Evolutionary conservation across 2,888 invertebrate species (phyloP).

Genomic region (Oscheius myriophilus): DNA sequence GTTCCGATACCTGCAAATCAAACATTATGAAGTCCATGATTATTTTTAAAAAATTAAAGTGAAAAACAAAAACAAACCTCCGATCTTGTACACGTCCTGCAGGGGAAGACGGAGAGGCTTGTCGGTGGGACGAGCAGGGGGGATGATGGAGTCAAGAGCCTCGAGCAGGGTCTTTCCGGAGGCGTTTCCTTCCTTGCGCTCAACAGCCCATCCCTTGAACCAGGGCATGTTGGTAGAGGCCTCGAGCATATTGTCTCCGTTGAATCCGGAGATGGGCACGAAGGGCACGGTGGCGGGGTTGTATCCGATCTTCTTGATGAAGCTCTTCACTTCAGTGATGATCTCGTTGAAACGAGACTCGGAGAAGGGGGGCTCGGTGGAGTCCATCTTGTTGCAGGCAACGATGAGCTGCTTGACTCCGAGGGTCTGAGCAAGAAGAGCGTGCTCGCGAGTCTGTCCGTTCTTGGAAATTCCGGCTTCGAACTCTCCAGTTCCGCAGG

Average conservation of each 20-base stretch:
- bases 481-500: conserved; percentile 98
- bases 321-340: conserved; percentile 85
- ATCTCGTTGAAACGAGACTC: conserved; percentile 95
- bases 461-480: conserved; percentile 99
- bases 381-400: conserved; percentile 99
- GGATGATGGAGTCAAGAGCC: conserved; percentile 94
- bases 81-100: conserved; percentile 99
- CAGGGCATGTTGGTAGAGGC: conserved; percentile 91
- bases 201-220: conserved; percentile 91
- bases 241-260: conserved; percentile 99
- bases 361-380: conserved; percentile 96
- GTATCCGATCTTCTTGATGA: conserved; percentile 99
- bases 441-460: conserved; percentile 99
- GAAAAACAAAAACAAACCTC: conserved; percentile 77
- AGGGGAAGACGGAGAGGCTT: conserved; percentile 97
- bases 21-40: not conserved
- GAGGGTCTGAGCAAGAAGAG: conserved; percentile 94
- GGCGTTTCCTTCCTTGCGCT: conserved; percentile 92
- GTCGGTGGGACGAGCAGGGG: conserved; percentile 93
- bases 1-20: conserved; percentile 89
- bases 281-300: conserved; percentile 89
- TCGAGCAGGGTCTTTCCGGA: conserved; percentile 95
- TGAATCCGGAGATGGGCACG: conserved; percentile 99
- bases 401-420: conserved; percentile 99
- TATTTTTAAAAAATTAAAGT: no score